Conservation (phyloP, 2,113 vertebrate species). For the Haliaeetus leucogaster region DNA sequence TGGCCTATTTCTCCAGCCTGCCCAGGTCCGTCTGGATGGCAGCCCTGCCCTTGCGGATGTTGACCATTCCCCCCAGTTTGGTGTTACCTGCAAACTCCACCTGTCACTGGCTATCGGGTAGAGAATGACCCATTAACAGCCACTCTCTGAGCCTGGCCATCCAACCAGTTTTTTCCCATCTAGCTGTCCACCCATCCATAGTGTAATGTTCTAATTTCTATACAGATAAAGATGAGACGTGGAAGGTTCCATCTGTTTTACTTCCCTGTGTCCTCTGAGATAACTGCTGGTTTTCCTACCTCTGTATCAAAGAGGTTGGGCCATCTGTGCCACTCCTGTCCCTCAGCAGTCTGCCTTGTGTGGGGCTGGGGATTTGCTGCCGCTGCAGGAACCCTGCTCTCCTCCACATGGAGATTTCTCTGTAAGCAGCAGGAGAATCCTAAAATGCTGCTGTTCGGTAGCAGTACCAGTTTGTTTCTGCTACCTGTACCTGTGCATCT, state of each 20-base stretch:
- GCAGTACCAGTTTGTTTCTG: neutral
- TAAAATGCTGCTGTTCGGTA: neutral
- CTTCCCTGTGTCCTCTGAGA: neutral
- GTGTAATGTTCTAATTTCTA: neutral
- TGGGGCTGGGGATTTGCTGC: neutral
- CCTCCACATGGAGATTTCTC: neutral
- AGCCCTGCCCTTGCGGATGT: no score
- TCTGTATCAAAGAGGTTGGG: neutral
- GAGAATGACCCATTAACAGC: neutral
- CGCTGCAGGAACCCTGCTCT: neutral
- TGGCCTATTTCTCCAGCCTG: neutral
- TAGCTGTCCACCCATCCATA: neutral
- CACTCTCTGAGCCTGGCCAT: no score
- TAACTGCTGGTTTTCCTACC: neutral
- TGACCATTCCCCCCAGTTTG: neutral
- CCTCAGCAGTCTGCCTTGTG: neutral
- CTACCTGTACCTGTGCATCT: neutral
- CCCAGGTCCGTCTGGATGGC: neutral
- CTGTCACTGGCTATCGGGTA: neutral
- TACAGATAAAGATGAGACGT: neutral
- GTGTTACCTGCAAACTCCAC: neutral
- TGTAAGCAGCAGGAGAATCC: neutral
- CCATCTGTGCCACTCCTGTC: neutral
- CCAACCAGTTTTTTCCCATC: neutral
- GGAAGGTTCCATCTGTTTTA: neutral